Evolutionary conservation across 2,888 invertebrate species (phyloP).

Genomic region (Melanchra persicariae): DNA sequence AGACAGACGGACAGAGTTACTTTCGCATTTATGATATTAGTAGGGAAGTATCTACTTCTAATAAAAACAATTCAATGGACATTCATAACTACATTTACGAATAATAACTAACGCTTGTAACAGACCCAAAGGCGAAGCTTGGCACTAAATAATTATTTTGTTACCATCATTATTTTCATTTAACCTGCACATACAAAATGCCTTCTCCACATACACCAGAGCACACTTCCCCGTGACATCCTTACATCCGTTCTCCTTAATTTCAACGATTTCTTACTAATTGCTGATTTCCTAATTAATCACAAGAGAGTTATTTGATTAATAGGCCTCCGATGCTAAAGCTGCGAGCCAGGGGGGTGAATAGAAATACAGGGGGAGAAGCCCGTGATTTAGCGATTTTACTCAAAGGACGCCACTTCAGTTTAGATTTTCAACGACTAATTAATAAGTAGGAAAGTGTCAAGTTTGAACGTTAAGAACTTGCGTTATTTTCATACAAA

Average conservation of each 20-base stretch:
- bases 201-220: constrained; percentile 18
- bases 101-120: no score
- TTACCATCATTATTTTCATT: no score
- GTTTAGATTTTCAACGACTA: constrained; percentile 78
- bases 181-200: background rate
- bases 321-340: constrained; percentile 82
- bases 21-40: no score
- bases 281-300: constrained; percentile 90
- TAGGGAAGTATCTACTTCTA: no score
- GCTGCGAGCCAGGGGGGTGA: constrained; percentile 50
- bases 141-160: no score
- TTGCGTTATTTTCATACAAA: constrained; percentile 45
- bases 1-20: no score
- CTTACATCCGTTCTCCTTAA: constrained; percentile 69
- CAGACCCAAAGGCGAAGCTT: no score
- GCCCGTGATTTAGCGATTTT: constrained; percentile 69
- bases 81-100: no score
- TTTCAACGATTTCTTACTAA: constrained; percentile 83
- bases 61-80: no score
- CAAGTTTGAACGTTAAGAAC: constrained; percentile 64
- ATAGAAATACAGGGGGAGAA: constrained; percentile 73
- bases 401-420: constrained; percentile 63
- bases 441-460: constrained; percentile 80
- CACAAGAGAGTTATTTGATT: constrained; percentile 88
- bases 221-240: constrained; percentile 11